These are phyloP conservation scores for Cromileptes altivelis DNA, from an alignment of 2,113 vertebrate genomes.

Conservation along the genomic window DNA sequence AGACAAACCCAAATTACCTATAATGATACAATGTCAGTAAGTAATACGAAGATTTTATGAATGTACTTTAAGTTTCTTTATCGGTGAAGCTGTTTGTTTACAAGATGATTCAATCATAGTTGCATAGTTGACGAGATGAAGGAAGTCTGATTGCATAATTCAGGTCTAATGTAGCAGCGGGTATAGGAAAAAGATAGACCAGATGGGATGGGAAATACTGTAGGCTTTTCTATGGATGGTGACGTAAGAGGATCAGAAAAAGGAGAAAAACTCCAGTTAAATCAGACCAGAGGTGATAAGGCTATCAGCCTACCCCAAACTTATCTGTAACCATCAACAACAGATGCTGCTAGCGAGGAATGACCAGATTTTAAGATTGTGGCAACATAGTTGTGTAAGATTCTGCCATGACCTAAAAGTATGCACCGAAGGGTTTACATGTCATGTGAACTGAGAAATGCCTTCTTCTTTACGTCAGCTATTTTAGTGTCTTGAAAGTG, in stretches of 20 bases:
- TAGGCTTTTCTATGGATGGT: not conserved
- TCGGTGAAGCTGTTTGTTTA: not conserved
- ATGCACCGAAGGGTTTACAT: not conserved
- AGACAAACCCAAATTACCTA: not conserved
- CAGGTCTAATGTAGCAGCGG: not conserved
- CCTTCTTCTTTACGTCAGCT: not conserved
- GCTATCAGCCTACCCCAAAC: not conserved
- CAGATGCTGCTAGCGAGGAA: not conserved
- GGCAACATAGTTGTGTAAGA: not conserved
- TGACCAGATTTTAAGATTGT: not conserved
- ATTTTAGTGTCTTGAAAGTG: not conserved
- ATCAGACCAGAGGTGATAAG: not conserved
- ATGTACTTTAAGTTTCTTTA: not conserved
- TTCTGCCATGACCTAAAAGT: not conserved
- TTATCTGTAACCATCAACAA: not conserved
- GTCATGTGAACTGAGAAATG: not conserved
- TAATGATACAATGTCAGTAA: not conserved
- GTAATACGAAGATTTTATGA: not conserved
- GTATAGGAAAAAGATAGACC: not conserved
- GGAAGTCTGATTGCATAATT: not conserved
- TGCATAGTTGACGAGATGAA: not conserved
- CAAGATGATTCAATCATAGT: not conserved
- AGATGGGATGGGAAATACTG: too few relatives aligned
- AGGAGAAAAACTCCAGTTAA: not conserved
- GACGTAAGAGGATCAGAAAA: not conserved